These are phyloP conservation scores for Platyrinchus mystaceus DNA, from an alignment of 2,797 vertebrate species.

Conservation along the genomic window DNA sequence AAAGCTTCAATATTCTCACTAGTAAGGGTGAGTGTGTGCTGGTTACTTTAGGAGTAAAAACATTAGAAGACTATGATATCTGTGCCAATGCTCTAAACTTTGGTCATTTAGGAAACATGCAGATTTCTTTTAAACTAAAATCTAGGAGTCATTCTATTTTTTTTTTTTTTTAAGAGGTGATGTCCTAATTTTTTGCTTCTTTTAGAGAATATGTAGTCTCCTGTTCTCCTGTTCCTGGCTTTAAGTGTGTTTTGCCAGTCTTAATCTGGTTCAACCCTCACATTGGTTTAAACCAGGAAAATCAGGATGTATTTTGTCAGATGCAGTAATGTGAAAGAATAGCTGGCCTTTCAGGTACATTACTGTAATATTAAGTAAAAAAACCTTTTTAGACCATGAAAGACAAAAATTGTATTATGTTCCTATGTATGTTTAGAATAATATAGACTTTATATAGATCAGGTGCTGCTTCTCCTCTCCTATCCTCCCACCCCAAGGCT, in stretches of 20 bases:
- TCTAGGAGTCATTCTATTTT: accelerated
- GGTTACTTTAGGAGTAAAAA: background rate
- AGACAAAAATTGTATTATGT: background rate
- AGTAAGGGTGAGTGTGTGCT: background rate
- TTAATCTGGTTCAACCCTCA: background rate
- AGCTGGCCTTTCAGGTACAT: background rate
- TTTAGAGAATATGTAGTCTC: background rate
- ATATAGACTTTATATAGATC: background rate
- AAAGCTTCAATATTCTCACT: background rate
- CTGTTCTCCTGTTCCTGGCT: background rate
- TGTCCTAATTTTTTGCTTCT: no score
- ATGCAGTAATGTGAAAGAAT: background rate
- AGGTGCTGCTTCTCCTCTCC: background rate
- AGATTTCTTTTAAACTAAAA: background rate
- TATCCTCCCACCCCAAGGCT: accelerated
- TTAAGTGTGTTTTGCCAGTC: background rate
- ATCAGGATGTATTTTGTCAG: background rate
- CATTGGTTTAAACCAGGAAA: background rate
- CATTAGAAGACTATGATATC: background rate
- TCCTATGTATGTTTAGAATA: background rate
- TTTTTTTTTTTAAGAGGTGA: no score
- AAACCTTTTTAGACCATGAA: background rate
- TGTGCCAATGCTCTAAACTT: background rate
- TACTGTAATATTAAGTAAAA: background rate
- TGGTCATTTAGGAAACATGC: background rate